These are phyloP conservation scores for Melolontha melolontha DNA, from an alignment of 2,888 invertebrate genomes.

Conservation along the genomic window DNA sequence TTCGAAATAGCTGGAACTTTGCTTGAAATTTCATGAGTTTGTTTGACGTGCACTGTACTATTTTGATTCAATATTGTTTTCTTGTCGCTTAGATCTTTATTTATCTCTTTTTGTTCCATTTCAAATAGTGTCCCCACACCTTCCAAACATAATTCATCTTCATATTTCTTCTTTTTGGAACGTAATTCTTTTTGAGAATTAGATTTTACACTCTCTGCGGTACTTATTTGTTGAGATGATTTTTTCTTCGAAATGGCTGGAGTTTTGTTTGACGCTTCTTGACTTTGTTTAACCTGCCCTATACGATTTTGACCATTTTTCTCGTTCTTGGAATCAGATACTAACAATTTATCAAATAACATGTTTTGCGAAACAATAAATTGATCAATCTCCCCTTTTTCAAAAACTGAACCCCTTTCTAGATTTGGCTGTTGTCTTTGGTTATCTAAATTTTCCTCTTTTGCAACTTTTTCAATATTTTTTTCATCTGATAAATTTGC, in stretches of 20 bases:
- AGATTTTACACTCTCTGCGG: neutral
- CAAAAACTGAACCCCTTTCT: too few relatives aligned
- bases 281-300: neutral
- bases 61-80: too few relatives aligned
- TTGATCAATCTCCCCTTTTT: neutral
- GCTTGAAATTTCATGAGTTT: neutral
- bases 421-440: too few relatives aligned
- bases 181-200: neutral
- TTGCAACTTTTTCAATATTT: too few relatives aligned
- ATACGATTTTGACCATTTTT: neutral
- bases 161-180: neutral
- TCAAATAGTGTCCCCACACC: too few relatives aligned
- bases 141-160: too few relatives aligned
- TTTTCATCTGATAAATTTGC: too few relatives aligned
- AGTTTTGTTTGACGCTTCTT: neutral
- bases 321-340: neutral
- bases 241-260: too few relatives aligned
- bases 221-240: neutral
- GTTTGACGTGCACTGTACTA: neutral
- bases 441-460: too few relatives aligned
- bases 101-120: too few relatives aligned
- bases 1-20: too few relatives aligned
- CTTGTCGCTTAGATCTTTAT: too few relatives aligned
- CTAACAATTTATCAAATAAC: slow-evolving; percentile 9
- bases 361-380: slow-evolving; percentile 10